Conservation (phyloP, 23 tunicate genomes). For the Clavelina lepadiformis region DNA sequence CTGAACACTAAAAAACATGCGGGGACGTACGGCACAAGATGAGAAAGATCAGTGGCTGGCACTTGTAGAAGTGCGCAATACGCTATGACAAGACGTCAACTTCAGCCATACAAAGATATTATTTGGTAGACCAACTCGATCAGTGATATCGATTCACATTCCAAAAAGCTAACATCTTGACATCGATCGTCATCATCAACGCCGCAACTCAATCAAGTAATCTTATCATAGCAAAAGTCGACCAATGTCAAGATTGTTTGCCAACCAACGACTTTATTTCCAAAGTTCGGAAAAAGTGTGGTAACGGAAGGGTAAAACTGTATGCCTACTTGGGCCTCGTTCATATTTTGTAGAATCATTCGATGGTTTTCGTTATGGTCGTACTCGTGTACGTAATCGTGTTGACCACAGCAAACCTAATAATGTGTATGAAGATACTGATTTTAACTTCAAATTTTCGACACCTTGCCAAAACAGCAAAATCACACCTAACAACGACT, state of each 20-base stretch:
- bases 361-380: conserved; percentile 5
- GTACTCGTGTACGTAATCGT: conserved; percentile 14
- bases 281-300: conserved; percentile 14
- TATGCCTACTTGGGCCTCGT: neutral
- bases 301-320: neutral
- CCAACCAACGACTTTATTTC: neutral
- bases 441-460: conserved; percentile 26
- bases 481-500: no score
- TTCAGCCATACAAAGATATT: conserved; percentile 15
- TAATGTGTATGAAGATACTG: conserved; percentile 1
- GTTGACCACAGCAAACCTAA: conserved; percentile 6
- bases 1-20: conserved; percentile 1
- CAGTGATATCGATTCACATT: conserved; percentile 4
- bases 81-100: conserved; percentile 10
- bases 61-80: conserved; percentile 10
- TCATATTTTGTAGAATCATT: conserved; percentile 3
- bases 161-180: neutral
- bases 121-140: conserved; percentile 20
- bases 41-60: conserved; percentile 23
- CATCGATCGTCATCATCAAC: neutral
- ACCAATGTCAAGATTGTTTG: neutral
- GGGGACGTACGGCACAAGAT: neutral
- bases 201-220: neutral
- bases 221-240: neutral
- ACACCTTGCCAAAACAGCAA: no score